Conservation (phyloP, 1,140 invertebrate species). For the Halesus radiatus region DNA sequence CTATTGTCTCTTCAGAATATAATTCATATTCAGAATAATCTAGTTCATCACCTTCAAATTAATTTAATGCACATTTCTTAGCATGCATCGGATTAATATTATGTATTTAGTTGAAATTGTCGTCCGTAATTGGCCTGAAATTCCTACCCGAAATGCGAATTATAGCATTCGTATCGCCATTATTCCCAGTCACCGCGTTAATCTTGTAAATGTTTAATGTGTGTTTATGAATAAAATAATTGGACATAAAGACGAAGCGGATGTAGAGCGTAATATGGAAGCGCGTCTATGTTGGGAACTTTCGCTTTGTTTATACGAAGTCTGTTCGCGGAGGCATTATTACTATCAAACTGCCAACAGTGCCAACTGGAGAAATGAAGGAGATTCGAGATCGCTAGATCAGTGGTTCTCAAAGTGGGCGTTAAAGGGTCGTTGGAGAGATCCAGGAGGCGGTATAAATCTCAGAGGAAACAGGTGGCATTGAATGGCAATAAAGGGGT, state of each 20-base stretch:
- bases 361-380: no score
- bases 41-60: background rate
- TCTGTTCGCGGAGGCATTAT: background rate
- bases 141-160: slow-evolving; percentile 8
- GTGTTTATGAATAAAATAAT: slow-evolving; percentile 28
- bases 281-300: background rate
- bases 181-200: background rate
- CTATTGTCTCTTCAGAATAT: no score
- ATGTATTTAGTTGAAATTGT: slow-evolving; percentile 11
- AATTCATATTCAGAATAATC: background rate
- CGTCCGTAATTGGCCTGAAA: background rate
- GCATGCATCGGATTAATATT: background rate
- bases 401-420: no score
- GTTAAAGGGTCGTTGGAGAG: no score
- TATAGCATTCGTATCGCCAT: no score
- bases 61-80: background rate
- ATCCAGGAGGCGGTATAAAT: no score
- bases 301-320: slow-evolving; percentile 10
- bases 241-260: slow-evolving; percentile 28
- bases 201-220: slow-evolving; percentile 9
- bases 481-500: no score
- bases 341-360: no score
- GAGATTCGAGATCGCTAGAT: no score
- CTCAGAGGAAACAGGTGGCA: no score
- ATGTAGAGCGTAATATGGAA: slow-evolving; percentile 20